Evolutionary conservation across 2,797 vertebrate genomes (phyloP), one percentile per base, ranked within the genome.

Genomic region (Gobionotothen gibberifrons): DNA sequence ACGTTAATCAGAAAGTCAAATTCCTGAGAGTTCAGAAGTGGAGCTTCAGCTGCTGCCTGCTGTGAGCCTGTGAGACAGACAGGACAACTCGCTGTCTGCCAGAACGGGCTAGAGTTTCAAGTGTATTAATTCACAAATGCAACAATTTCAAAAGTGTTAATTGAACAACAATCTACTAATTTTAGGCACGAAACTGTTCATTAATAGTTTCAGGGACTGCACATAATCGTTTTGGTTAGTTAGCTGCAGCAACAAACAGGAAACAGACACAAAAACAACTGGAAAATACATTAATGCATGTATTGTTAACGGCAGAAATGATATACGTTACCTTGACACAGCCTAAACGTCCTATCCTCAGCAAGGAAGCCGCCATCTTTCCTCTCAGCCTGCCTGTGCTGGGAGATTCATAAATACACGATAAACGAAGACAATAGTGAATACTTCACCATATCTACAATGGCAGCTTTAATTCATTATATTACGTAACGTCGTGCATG

Each of bases 301-400:
- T 0, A 9, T 36, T 36, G 15, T 15, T 11, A 1, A 32, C 12
- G 17, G 1, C 32, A 2, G 14, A 29, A 2, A 11, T 8, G 2
- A 36, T 36, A 9, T 4, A 16, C 7, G 0, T 91, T 93, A 95
- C 94, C 94, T 94, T 94, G 19, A 91, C 47, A 57, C 83, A 73
- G 69, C 86, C 76, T 69, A 88, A 72, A 26, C 92, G 86, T 73
- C 93, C 93, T 17, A 90, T 77, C 71, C 92, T 92, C 40, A 94
- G 84, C 65, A 95, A 69, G 56, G 91, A 83, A 42, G 92, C 79
- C 81, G 94, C 94, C 94, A 95, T 94, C 39, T 86, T 93, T 53
- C 63, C 19, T 16, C 17, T 2, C 54, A 60, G 53, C n/a, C 16
- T 56, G 56, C 1, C 47, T 51, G 39, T 16, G 36, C 43, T 67